Evolutionary conservation across 2,888 invertebrate species (phyloP), one percentile per base, ranked within the genome.

Genomic region (Pollenia angustigena): DNA sequence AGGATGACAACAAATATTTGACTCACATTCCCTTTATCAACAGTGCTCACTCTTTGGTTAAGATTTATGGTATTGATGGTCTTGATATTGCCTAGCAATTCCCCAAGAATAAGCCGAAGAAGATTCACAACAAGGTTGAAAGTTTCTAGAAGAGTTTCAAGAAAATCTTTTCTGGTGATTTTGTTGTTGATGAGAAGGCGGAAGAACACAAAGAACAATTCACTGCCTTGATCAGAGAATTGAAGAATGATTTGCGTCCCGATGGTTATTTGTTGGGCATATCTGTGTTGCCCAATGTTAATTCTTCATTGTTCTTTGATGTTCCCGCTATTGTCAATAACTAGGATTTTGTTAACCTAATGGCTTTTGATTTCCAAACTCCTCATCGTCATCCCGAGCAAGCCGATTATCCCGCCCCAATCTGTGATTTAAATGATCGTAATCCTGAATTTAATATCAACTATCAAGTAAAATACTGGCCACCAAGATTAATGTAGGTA

Each of bases 51-150:
- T 94, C 95, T 1, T 90, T 97, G 66, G 93, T 97, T 14, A 96
- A 96, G 89, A 96, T 96, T 74, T 96, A 97, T 90, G 96, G 96
- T 40, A 98, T 98, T 90, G 98, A 98, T 92, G 98, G 98, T 2
- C 94, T 98, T 40, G 98, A 98, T 92, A 94, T 98, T 48, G 96
- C 96, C 12, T 98, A 97, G 97, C 96, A 97, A 93, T 97, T 97
- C 94, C 96, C 97, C 23, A 95, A 95, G 87, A 95, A 95, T 88
- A 97, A 96, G 92, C 96, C 97, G 48, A 97, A 97, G 94, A 97
- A 97, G 94, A 95, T 97, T 84, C 96, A 93, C 79, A 94, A 95
- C 83, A 94, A 95, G 52, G 94, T 95, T 89, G 95, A 95, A 94
- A 92, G 93, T 91, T 93, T 96, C 91, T 97, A 96, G 96, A 96